A percentile compares a stretch with the other conserved stretches of the same genome.
Evolutionary conservation across 1,140 invertebrate species (phyloP).

Genomic region (Euschistus heros): DNA sequence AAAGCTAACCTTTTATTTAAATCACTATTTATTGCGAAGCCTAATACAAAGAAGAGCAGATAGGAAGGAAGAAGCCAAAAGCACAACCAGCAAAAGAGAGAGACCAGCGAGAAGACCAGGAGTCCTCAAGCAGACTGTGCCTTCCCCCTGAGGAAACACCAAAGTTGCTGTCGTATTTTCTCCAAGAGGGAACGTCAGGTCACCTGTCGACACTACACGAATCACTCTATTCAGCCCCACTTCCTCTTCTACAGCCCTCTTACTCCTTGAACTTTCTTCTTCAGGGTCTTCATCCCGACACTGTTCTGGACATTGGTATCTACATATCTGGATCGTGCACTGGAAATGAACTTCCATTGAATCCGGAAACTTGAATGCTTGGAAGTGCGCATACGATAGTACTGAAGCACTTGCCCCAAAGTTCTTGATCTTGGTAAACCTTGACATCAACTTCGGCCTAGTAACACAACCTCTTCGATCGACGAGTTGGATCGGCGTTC

Average conservation of each 20-base stretch:
- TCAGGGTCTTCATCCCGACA: constrained; percentile 66
- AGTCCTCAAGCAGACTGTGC: constrained; percentile 80
- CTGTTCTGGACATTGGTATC: constrained; percentile 85
- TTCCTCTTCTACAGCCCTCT: constrained; percentile 58
- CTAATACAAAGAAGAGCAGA: constrained; percentile 63
- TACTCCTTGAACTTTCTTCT: constrained; percentile 50
- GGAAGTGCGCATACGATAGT: constrained; percentile 87
- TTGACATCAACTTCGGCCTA: constrained; percentile 81
- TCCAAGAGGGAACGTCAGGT: constrained; percentile 82
- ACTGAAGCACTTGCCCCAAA: constrained; percentile 88
- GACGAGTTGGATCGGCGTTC: constrained; percentile 83
- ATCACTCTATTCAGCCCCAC: constrained; percentile 82
- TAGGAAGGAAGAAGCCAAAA: constrained; percentile 69
- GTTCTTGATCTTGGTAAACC: constrained; percentile 93
- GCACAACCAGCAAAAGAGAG: constrained; percentile 62
- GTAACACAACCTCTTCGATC: constrained; percentile 87
- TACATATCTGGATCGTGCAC: constrained; percentile 88
- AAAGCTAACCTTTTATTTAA: background rate
- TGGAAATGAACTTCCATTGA: constrained; percentile 97
- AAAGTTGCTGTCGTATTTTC: constrained; percentile 49
- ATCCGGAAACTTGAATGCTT: constrained; percentile 90
- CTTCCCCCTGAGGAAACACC: constrained; percentile 67
- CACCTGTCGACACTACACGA: constrained; percentile 84
- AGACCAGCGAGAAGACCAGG: constrained; percentile 77
- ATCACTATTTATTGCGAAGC: background rate